phyloP scores from a whole-genome alignment of 2,888 invertebrate species.

The Troides oblongomaculatus region DNA sequence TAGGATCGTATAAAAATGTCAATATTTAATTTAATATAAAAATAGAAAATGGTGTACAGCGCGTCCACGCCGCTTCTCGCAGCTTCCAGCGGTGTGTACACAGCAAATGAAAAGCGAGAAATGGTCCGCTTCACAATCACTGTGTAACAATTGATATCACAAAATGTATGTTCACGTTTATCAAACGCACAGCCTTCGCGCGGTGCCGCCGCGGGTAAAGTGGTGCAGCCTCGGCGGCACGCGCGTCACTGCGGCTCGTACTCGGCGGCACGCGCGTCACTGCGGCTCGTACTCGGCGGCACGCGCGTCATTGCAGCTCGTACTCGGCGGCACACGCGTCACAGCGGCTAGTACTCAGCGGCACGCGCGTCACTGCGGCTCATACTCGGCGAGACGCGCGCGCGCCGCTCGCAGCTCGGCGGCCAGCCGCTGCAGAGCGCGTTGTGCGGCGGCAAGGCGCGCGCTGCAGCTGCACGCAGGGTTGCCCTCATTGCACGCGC shows the following conservation, averaged over 20 bases:
- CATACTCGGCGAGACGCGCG: slow-evolving; percentile 32
- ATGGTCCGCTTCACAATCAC: no score
- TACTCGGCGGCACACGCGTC: slow-evolving; percentile 24
- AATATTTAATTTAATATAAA: background rate
- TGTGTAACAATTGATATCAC: no score
- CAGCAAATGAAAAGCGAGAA: no score
- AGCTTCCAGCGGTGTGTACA: no score
- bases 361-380: no score
- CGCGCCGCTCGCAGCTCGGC: slow-evolving; percentile 39
- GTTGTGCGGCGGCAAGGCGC: slow-evolving; percentile 49
- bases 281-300: slow-evolving; percentile 35
- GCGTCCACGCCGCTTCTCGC: background rate
- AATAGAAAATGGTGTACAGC: background rate
- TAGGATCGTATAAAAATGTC: background rate
- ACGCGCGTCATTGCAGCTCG: slow-evolving; percentile 31
- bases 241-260: slow-evolving; percentile 77
- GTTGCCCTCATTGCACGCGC: slow-evolving; percentile 28
- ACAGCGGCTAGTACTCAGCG: no score
- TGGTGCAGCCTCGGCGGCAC: slow-evolving; percentile 49
- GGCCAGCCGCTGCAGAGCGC: slow-evolving; percentile 37
- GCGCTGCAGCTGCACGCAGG: slow-evolving; percentile 43
- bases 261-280: slow-evolving; percentile 80
- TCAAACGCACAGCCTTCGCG: no score
- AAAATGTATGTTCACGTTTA: no score
- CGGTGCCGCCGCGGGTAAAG: background rate